Evolutionary conservation across 2,888 invertebrate genomes (phyloP), one percentile per base, ranked within the genome.

Genomic region (Hydriomena furcata): DNA sequence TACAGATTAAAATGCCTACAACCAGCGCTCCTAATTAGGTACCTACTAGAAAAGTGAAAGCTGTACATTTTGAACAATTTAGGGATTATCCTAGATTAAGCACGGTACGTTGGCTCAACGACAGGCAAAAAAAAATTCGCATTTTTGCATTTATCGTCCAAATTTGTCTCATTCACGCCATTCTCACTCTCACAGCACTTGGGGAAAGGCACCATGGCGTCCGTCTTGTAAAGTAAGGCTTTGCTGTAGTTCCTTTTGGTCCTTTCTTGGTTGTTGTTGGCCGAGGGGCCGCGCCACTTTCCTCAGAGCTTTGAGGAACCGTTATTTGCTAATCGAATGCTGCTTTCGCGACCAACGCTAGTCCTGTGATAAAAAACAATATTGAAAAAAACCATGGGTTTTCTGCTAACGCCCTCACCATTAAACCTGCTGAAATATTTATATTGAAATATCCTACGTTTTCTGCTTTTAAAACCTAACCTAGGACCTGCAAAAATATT

Each of bases 291-390:
- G 62, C 57, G 63, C 41, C 58, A 59, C 81, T 81, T 71, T 60
- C 72, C 84, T 90, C 89, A 90, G 79, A 88, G 87, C 51, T 89
- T 89, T 35, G 88, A 88, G 0, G 86, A 75, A 1, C 89, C 89
- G 61, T 89, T 88, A 74, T 84, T 85, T 1, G 88, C 61, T 0
- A 89, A 76, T 0, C 86, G 79, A 47, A 89, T 73, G 77, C 89
- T 90, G 73, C 85, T 88, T 41, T 88, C 88, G 0, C 85, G 81
- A 0, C 84, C 88, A 1, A 85, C 75, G 54, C 87, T 87, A 3
- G 87, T 84, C 27, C 88, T 89, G 74, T 20, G 45, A 51, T 57
- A 47, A 23, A n/a, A n/a, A n/a, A n/a, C n/a, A n/a, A n/a, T n/a
- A n/a, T n/a, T n/a, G n/a, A n/a, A n/a, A n/a, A n/a, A n/a, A n/a